Base-by-base conservation (phyloP, 2,113 vertebrate species). In the Cyanocitta stelleri region DNA sequence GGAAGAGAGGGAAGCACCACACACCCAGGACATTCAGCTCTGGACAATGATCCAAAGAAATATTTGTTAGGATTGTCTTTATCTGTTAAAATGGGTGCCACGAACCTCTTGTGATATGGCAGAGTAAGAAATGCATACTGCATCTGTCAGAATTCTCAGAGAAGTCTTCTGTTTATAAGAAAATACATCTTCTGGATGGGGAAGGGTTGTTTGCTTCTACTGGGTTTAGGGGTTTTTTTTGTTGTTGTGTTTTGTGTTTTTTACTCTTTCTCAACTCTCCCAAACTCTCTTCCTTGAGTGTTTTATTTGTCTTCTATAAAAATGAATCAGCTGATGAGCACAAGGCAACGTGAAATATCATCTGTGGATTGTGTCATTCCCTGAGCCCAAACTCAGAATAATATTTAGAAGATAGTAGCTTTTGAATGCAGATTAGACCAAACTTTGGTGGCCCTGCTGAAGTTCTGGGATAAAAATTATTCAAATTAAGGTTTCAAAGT, bases 391-490 rank as follows among this genome's bases (percentile, higher is more conserved):
- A 69, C 54, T 71, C 56, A 20, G 33, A 75, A 51, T 10, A 58
- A 12, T 23, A n/a, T n/a, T 74, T 32, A 26, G 43, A 89, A 85
- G 33, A 59, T 1, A 10, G 15, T 43, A 10, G 5, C 4, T 79
- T 18, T 72, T 44, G n/a, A 73, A 68, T 79, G 30, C 16, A 51
- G 12, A 44, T 68, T 6, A 56, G 19, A 52, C 2, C 18, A 95
- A 87, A 68, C 14, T 59, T 72, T 35, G 32, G 3, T 0, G 0
- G 3, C 6, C 49, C 4, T 33, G 37, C 2, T 73, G 59, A 48
- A 77, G 9, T 29, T 69, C 8, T 32, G 17, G 11, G 13, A 68
- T 16, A 71, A 67, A 63, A 67, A 6, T 13, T 4, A 39, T 73
- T 67, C 17, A 46, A 32, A 71, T 58, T 37, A 43, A 73, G 6